These are phyloP conservation scores for Pteropus alecto DNA, from an alignment of 2,113 vertebrate species.

Conservation along the genomic window DNA sequence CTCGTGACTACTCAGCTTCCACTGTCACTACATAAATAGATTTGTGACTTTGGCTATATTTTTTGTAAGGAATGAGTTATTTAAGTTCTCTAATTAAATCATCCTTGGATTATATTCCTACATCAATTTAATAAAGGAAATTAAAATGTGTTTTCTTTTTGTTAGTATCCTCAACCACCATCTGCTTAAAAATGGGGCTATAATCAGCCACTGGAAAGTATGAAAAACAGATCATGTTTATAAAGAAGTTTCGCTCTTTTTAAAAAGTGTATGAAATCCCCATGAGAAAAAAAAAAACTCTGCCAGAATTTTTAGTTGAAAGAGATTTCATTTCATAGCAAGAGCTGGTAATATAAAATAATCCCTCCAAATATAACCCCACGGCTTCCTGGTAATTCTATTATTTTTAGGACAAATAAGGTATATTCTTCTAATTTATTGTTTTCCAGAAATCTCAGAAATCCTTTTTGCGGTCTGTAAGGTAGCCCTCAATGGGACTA, in stretches of 20 bases:
- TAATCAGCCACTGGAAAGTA: conserved; percentile 39
- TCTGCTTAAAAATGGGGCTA: conserved; percentile 65
- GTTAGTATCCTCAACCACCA: conserved; percentile 33
- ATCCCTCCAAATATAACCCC: conserved; percentile 45
- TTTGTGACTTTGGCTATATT: neutral
- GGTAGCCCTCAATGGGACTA: neutral
- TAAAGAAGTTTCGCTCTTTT: conserved; percentile 40
- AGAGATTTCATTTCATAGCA: conserved; percentile 60
- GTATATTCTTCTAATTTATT: conserved; percentile 35
- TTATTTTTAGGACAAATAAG: conserved; percentile 54
- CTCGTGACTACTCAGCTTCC: neutral
- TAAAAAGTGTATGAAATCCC: conserved; percentile 54
- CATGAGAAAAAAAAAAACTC: neutral
- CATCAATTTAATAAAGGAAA: conserved; percentile 67
- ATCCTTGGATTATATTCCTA: conserved; percentile 46
- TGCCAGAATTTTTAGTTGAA: conserved; percentile 68
- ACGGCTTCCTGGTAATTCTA: conserved; percentile 27
- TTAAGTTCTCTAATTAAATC: conserved; percentile 58
- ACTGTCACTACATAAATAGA: conserved; percentile 14
- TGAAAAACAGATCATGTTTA: conserved; percentile 44
- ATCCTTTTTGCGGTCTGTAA: neutral
- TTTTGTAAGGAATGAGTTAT: conserved; percentile 41
- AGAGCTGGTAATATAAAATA: conserved; percentile 36
- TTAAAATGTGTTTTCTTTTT: conserved; percentile 67
- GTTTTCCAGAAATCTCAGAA: conserved; percentile 34